Base-by-base conservation (phyloP, 2,888 invertebrate species). In the Eudemis profundana region DNA sequence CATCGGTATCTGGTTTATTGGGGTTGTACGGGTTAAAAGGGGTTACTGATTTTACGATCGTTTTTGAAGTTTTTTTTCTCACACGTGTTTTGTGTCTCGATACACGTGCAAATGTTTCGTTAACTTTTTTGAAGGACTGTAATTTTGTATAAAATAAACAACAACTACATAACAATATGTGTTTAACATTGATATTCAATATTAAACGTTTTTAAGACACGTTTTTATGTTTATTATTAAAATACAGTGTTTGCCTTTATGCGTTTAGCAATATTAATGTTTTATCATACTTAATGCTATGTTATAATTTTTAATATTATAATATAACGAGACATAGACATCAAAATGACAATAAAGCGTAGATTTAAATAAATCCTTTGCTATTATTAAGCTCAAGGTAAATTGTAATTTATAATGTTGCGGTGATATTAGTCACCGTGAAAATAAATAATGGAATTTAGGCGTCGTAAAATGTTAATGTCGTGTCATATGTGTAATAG, bases 1-100 rank as follows among this genome's bases (percentile, higher is more conserved):
- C 73, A 73, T 70, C 71, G 69, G 70, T 56, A 68, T 70, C 66
- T 66, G 49, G 61, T 69, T 57, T 62, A 42, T 47, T 64, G 27
- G 44, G 54, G 59, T 67, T 56, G 66, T 50, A 49, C 19, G 38
- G 46, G 46, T 40, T 65, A 47, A 60, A 64, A 65, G 21, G 60
- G 65, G 64, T 59, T 38, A 23, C 49, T 27, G 51, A 46, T 57
- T 49, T 63, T 63, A 63, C 27, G 63, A 10, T 17, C 14, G 44
- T 23, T 21, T 23, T 21, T 57, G 29, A 12, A 56, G 49, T n/a
- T 51, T 42, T 56, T n/a, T 33, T 40, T 49, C 29, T 23, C 57
- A 38, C 50, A 64, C 44, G 51, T 59, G 50, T 50, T 50, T 17
- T 44, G 19, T 42, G 23, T 19, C 5, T 40, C 14, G 14, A 49